Base-by-base conservation (phyloP, 2,888 invertebrate species). In the Spilarctia lutea region DNA sequence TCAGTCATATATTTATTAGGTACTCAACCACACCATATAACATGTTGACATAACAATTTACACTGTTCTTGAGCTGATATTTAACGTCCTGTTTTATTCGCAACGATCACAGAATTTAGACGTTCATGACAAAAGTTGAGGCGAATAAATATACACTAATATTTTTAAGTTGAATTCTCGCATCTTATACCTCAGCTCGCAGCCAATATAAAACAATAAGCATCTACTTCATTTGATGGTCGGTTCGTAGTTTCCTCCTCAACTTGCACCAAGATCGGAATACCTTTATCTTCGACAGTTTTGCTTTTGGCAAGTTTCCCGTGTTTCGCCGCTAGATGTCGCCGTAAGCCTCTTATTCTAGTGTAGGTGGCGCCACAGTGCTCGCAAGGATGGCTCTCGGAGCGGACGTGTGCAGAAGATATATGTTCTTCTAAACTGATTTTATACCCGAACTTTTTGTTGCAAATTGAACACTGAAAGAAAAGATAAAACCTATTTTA, bases 401-500 rank as follows among this genome's bases (percentile, higher is more conserved):
- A 88, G 0, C 90, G 89, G 18, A 91, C 92, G 81, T 96, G 95
- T 0, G 90, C 79, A 0, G 91, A 87, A 0, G 92, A 86, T 6
- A 95, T 85, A 77, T 96, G 95, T 71, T 95, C 95, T 67, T 92
- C 91, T 3, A 96, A 69, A 45, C 93, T 94, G 13, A 89, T 80
- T 82, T 95, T 96, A 84, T 95, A 95, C 0, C 94, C 94, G 65
- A 94, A 95, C 71, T 92, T 94, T 79, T 95, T 95, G 35, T 83
- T 86, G 85, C 95, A 95, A 24, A 94, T 89, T 30, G 88, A 85
- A 72, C 95, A 95, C 95, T 95, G 91, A 1, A 91, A 93, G 20
- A n/a, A 30, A 42, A 56, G 18, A 20, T 68, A 71, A 74, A 2
- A 20, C 67, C 11, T 16, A 0, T 16, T 45, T 45, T 45, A 39